Conservation (phyloP, 2,888 invertebrate species). For the Cataglyphis rosenhaueri region DNA sequence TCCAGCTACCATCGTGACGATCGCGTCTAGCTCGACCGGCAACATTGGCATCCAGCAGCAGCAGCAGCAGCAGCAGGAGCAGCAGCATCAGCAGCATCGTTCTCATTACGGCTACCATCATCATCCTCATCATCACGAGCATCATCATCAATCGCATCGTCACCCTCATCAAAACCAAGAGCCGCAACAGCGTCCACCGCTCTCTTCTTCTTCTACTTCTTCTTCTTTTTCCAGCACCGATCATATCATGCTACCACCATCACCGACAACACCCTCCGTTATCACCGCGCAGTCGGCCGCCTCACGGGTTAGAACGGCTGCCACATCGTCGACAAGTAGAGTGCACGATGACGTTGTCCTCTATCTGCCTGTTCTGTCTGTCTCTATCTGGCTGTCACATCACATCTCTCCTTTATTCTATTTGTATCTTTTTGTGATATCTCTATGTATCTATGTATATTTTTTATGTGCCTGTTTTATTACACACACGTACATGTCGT, state of each 20-base stretch:
- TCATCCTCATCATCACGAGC: conserved; percentile 38
- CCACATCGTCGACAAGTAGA: conserved; percentile 75
- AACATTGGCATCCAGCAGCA: conserved; percentile 61
- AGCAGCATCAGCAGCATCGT: conserved; percentile 32
- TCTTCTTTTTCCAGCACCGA: conserved; percentile 84
- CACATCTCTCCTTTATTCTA: not conserved
- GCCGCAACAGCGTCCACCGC: conserved; percentile 78
- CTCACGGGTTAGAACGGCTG: conserved; percentile 82
- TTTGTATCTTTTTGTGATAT: conserved; percentile 23
- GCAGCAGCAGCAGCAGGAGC: conserved; percentile 58
- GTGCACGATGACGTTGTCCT: conserved; percentile 74
- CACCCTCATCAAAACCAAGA: conserved; percentile 71
- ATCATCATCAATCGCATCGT: conserved; percentile 63
- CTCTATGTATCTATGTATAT: conserved; percentile 9
- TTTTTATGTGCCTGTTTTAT: conserved; percentile 11
- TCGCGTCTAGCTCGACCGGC: conserved; percentile 59
- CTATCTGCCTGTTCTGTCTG: conserved; percentile 45
- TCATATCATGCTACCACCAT: conserved; percentile 82
- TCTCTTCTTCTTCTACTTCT: conserved; percentile 82
- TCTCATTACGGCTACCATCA: conserved; percentile 17
- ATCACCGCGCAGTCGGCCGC: conserved; percentile 72
- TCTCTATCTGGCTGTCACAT: conserved; percentile 14
- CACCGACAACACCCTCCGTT: conserved; percentile 78
- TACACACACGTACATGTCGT: not conserved
- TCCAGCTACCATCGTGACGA: conserved; percentile 27